A percentile compares a stretch with the other conserved stretches of the same genome.
Evolutionary conservation across 2,113 vertebrate species (phyloP).

Genomic region (Ibidorhyncha struthersii): DNA sequence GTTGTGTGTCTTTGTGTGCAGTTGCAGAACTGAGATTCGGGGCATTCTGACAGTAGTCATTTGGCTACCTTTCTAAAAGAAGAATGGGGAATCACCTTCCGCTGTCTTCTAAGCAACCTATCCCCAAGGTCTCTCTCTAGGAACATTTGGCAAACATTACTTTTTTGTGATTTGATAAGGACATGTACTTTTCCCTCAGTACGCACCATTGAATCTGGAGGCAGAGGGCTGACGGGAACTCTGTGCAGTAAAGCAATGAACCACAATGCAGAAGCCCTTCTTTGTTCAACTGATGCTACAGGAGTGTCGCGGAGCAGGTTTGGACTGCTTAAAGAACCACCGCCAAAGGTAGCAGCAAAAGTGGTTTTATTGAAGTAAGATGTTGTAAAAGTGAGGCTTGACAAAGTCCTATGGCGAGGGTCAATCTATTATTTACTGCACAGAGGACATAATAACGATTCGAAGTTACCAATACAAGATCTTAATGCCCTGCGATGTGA

Average conservation of each 20-base stretch:
- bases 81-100: not conserved
- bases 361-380: not conserved
- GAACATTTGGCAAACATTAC: not conserved
- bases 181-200: not conserved
- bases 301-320: rapidly evolving
- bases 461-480: not conserved
- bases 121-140: not conserved
- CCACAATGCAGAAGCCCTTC: no score
- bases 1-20: not conserved
- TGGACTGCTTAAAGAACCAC: not conserved
- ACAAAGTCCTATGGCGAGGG: not conserved
- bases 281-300: not conserved
- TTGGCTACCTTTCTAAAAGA: not conserved
- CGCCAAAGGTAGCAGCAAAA: not conserved
- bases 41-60: not conserved
- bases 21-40: not conserved
- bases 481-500: rapidly evolving
- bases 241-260: not conserved
- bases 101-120: not conserved
- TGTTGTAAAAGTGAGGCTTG: not conserved
- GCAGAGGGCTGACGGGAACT: rapidly evolving
- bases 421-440: not conserved
- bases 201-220: rapidly evolving
- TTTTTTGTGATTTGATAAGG: not conserved
- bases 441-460: not conserved